These are phyloP conservation scores for Antechinus flavipes DNA, from an alignment of 2,113 vertebrate species.

Conservation along the genomic window DNA sequence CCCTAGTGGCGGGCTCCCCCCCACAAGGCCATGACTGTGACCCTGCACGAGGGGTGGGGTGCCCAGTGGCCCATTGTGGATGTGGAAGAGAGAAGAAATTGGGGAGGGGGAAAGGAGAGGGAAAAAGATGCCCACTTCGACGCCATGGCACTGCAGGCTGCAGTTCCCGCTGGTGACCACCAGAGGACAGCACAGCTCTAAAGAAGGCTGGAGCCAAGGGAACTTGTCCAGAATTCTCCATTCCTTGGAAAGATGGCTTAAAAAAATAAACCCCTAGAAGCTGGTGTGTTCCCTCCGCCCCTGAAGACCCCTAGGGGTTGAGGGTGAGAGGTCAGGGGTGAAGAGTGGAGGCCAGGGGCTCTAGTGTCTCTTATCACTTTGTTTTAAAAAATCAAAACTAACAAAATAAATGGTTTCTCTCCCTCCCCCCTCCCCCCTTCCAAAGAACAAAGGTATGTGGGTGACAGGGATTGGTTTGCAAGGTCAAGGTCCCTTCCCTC, in stretches of 20 bases:
- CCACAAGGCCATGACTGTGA: slow-evolving; percentile 65
- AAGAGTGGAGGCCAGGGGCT: slow-evolving; percentile 49
- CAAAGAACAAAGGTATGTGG: slow-evolving; percentile 72
- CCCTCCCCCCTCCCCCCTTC: slow-evolving; percentile 61
- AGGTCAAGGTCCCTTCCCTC: slow-evolving; percentile 54
- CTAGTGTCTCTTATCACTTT: slow-evolving; percentile 76
- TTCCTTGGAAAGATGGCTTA: slow-evolving; percentile 78
- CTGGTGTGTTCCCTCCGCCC: slow-evolving; percentile 73
- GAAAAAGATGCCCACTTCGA: background rate
- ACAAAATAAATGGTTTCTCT: slow-evolving; percentile 79
- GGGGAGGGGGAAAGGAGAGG: background rate
- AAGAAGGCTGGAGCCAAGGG: slow-evolving; percentile 54
- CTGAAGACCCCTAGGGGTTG: slow-evolving; percentile 52
- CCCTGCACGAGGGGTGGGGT: slow-evolving; percentile 33
- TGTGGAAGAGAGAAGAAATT: background rate
- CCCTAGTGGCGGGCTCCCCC: slow-evolving; percentile 64
- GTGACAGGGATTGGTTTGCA: slow-evolving; percentile 73
- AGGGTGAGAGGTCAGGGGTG: slow-evolving; percentile 19
- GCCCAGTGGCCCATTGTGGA: background rate
- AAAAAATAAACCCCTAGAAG: slow-evolving; percentile 83
- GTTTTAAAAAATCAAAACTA: slow-evolving; percentile 79
- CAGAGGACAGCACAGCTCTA: slow-evolving; percentile 77
- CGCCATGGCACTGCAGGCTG: slow-evolving; percentile 44
- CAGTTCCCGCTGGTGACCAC: slow-evolving; percentile 62
- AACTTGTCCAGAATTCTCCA: slow-evolving; percentile 70